Evolutionary conservation across 2,113 vertebrate species (phyloP).

Genomic region (Upupa epops): DNA sequence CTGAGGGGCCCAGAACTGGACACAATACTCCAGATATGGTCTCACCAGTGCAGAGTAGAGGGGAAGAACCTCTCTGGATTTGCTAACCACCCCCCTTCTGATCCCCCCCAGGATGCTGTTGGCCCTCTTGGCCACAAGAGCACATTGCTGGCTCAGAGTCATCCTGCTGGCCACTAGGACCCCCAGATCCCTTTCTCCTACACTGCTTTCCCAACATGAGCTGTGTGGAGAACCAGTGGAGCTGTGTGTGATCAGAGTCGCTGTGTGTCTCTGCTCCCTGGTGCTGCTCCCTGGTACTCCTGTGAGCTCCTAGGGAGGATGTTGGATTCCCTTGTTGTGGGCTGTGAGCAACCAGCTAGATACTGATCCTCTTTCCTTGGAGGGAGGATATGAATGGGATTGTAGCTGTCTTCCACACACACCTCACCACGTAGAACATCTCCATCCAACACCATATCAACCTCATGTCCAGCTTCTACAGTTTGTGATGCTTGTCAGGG

Average conservation of each 20-base stretch:
- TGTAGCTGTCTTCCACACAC: background rate
- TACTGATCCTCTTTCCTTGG: background rate
- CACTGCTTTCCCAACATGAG: no score
- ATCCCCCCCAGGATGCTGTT: no score
- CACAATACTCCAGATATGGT: no score
- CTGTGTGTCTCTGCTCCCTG: fast-evolving
- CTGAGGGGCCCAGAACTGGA: no score
- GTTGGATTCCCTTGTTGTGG: background rate
- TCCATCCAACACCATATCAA: background rate
- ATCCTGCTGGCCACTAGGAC: no score
- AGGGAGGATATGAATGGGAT: background rate
- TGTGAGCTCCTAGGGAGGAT: background rate
- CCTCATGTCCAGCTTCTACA: background rate
- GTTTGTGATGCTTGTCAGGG: background rate
- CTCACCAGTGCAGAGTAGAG: no score
- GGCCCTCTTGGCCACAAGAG: no score
- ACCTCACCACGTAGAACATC: background rate
- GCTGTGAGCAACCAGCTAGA: background rate
- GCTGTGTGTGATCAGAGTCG: fast-evolving
- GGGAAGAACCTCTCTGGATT: no score
- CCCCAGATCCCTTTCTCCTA: no score
- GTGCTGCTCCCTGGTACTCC: background rate
- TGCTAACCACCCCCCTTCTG: no score
- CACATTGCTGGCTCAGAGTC: no score
- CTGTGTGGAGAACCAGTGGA: fast-evolving